Percentiles rank a stretch among this genome's conserved stretches.
Evolutionary conservation across 2,113 vertebrate genomes (phyloP).

Genomic region (Oreocharis arfaki): DNA sequence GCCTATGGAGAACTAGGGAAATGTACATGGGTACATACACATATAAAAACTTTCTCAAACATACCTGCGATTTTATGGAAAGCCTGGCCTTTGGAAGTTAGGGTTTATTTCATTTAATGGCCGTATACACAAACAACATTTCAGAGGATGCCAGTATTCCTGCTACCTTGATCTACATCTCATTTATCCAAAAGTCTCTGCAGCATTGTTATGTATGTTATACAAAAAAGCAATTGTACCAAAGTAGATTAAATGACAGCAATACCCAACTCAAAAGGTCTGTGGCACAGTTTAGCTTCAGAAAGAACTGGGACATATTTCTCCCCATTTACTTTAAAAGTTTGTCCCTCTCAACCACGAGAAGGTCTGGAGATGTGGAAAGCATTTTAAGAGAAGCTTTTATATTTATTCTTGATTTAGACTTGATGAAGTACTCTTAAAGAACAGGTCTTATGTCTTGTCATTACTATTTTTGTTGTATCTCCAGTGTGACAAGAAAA

Average conservation of each 20-base stretch:
- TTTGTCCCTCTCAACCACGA: not conserved
- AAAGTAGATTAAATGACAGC: not conserved
- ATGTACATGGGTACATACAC: not conserved
- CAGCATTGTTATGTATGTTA: not conserved
- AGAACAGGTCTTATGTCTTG: slow-evolving; percentile 29
- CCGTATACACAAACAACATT: not conserved
- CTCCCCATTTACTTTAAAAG: not conserved
- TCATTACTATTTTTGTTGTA: slow-evolving; percentile 28
- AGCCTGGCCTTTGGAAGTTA: not conserved
- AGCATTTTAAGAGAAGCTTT: slow-evolving; percentile 13
- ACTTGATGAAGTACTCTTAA: slow-evolving; percentile 28
- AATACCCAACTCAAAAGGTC: not conserved
- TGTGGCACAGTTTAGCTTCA: not conserved
- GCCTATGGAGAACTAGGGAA: not conserved
- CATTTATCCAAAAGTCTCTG: not conserved
- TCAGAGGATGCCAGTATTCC: not conserved
- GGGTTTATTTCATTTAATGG: not conserved
- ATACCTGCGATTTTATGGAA: not conserved
- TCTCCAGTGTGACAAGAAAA: slow-evolving; percentile 22
- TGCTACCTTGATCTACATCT: not conserved
- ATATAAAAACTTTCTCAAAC: not conserved
- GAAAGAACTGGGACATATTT: not conserved
- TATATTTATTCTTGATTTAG: slow-evolving; percentile 2
- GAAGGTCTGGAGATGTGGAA: not conserved
- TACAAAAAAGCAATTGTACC: not conserved